A percentile compares a stretch with the other conserved stretches of the same genome.
phyloP scores from a whole-genome alignment of 2,797 vertebrate species.

The Rhadinocentrus ornatus region DNA sequence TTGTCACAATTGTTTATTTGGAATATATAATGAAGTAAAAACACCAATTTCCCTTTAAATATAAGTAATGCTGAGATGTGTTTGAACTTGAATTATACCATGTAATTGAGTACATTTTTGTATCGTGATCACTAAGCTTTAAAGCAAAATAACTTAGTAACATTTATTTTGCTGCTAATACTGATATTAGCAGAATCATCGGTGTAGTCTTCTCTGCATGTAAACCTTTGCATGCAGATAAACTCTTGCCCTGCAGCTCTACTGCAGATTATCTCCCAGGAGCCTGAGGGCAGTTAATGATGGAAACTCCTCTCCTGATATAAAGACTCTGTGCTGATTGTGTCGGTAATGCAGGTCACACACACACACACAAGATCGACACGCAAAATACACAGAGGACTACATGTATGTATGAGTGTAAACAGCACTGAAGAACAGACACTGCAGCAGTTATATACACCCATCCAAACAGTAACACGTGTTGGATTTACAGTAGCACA shows the following conservation, averaged over 20 bases:
- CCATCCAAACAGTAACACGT: slow-evolving; percentile 28
- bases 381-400: too few species aligned
- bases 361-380: too few species aligned
- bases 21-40: background rate
- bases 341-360: slow-evolving; percentile 67
- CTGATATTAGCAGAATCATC: background rate
- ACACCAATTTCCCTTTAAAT: background rate
- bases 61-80: background rate
- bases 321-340: slow-evolving; percentile 69
- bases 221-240: slow-evolving; percentile 26
- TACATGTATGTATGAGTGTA: slow-evolving; percentile 30
- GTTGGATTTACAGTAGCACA: slow-evolving; percentile 41
- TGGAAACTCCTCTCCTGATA: slow-evolving; percentile 77
- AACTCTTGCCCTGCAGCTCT: slow-evolving; percentile 34
- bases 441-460: slow-evolving; percentile 23
- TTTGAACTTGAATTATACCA: background rate
- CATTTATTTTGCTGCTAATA: background rate
- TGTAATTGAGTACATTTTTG: background rate
- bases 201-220: background rate
- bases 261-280: slow-evolving; percentile 50
- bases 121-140: background rate
- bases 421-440: slow-evolving; percentile 35
- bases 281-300: slow-evolving; percentile 59
- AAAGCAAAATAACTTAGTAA: background rate
- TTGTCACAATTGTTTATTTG: background rate